Conservation (phyloP, 1,140 invertebrate species). For the Drosophila punjabiensis region DNA sequence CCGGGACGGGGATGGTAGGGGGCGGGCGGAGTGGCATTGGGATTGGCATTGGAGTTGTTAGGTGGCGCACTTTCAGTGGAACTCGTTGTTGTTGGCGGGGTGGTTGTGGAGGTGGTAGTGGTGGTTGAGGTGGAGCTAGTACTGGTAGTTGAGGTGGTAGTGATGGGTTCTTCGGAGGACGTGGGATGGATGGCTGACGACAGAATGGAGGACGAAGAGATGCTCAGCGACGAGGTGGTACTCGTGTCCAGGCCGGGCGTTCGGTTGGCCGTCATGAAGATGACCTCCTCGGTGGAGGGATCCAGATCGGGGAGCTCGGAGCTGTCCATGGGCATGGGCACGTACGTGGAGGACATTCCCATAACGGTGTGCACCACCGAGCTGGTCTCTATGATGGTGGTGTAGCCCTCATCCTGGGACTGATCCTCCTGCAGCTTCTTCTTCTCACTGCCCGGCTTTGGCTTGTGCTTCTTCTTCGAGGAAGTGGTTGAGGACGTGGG, state of each 20-base stretch:
- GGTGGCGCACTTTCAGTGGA: conserved; percentile 55
- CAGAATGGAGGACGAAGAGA: conserved; percentile 5
- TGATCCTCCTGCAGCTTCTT: conserved; percentile 44
- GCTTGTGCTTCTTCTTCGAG: conserved; percentile 73
- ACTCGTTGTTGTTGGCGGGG: conserved; percentile 43
- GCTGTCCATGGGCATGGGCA: conserved; percentile 82
- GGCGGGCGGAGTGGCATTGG: conserved; percentile 57
- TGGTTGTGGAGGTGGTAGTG: conserved; percentile 51
- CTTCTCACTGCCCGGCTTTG: conserved; percentile 60
- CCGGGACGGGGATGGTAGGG: conserved; percentile 91
- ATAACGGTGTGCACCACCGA: conserved; percentile 73
- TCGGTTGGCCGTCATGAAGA: conserved; percentile 83
- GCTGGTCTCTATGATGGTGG: conserved; percentile 72
- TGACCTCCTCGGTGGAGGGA: conserved; percentile 70
- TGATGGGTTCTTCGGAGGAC: conserved; percentile 47
- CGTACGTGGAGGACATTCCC: conserved; percentile 72
- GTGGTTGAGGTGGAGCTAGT: conserved; percentile 42
- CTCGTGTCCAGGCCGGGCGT: conserved; percentile 81
- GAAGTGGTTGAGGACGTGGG: conserved; percentile 15
- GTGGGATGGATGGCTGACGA: conserved; percentile 59
- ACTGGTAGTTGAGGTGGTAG: conserved; percentile 56
- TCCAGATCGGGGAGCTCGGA: conserved; percentile 64
- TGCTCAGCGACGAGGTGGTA: conserved; percentile 13
- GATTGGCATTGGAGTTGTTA: conserved; percentile 45
- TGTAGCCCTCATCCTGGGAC: conserved; percentile 34